Evolutionary conservation across 2,113 vertebrate genomes (phyloP), one percentile per base, ranked within the genome.

Genomic region (Penelope pileata): DNA sequence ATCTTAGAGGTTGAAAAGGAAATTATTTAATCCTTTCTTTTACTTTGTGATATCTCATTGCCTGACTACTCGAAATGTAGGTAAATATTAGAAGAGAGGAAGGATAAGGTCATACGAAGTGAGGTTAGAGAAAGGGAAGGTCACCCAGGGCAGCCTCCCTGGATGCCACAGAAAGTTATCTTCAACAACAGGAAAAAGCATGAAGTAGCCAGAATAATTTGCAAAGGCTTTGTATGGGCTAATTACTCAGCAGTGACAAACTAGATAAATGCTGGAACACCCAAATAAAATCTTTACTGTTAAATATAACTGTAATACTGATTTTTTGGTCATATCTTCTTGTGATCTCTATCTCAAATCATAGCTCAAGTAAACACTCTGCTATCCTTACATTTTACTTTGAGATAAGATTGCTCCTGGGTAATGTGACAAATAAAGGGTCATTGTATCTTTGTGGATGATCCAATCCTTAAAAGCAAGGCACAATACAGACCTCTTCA

Each of bases 161-260:
- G 86, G 54, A 88, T 86, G n/a, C 43, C 67, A 73, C 34, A 91
- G 89, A 93, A 93, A 93, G 76, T 53, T n/a, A n/a, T 69, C 59
- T 58, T 73, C 50, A 91, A 94, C 93, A 95, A 94, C 45, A 77
- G 76, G 30, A 66, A 60, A 90, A 91, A 91, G 68, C 83, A 83
- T 78, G 54, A 81, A 83, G 42, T 29, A 69, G 18, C 54, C 73
- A 81, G 63, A 88, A 92, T 34, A 83, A 23, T 24, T 88, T 91
- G 63, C 80, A 48, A 27, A 79, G 58, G 91, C 54, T 63, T 92
- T 95, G 80, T 94, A 38, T 9, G 2, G 13, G 38, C 29, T 94
- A 86, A 88, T 93, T 88, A 91, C 18, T 12, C 50, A 92, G 53
- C 79, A 88, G 23, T 72, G 62, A 51, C 48, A 80, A 68, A 45